Evolutionary conservation across 2,113 vertebrate genomes (phyloP), one percentile per base, ranked within the genome.

Genomic region (Melanostigma gelatinosum): DNA sequence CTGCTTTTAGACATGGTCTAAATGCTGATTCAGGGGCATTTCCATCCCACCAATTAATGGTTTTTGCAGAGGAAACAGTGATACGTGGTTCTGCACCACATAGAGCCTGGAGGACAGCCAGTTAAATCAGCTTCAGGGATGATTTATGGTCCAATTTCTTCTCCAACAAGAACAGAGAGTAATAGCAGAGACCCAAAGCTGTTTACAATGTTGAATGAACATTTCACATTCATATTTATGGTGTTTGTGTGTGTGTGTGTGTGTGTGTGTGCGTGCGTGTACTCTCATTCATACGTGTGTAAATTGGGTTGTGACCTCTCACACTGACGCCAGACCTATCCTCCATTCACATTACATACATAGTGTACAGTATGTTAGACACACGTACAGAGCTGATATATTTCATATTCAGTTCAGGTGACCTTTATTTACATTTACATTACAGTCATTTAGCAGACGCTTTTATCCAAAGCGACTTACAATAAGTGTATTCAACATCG

Each of bases 61-160:
- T 69, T 76, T 32, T 32, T 77, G 42, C 29, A 42, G 52, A 8
- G 62, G n/a, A 68, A 73, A 84, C 52, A 84, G 42, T 71, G 63
- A 75, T 70, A 61, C 29, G 72, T 8, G 20, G 71, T 66, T 75
- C 65, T 87, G 85, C 62, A 65, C 42, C 73, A 75, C 73, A 80
- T 24, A 71, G 15, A 57, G 61, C 48, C 77, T 76, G 73, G 80
- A 84, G 24, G 58, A 68, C 65, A 48, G 82, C 62, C 58, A 78
- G 67, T 70, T 73, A 69, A 58, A 80, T 82, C 61, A 58, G 40
- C 77, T 77, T 75, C 64, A n/a, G 55, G 64, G 58, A 66, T 85
- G 73, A 90, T 82, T 85, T 68, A 90, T 88, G 75, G 75, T 67
- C 38, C 70, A 84, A 87, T 85, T 83, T 77, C 83, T 73, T 67